These are phyloP conservation scores for Andrena bucephala DNA, from an alignment of 2,888 invertebrate species.

Conservation along the genomic window DNA sequence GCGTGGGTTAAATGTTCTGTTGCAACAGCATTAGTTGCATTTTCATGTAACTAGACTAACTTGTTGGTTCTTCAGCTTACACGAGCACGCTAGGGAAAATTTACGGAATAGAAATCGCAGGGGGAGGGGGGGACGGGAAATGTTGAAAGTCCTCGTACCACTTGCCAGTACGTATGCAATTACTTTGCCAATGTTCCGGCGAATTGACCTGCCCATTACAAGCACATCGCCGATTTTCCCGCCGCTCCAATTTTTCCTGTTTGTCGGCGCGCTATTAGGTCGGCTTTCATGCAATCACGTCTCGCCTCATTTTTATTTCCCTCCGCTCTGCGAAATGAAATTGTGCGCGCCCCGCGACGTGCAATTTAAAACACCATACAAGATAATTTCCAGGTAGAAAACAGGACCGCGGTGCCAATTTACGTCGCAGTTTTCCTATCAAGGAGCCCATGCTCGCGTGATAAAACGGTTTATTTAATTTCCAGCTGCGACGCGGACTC, in stretches of 20 bases:
- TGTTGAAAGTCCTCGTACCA: not conserved
- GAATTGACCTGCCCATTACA: not conserved
- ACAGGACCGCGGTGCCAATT: not conserved
- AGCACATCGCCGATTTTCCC: conserved; percentile 1
- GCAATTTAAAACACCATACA: conserved; percentile 23
- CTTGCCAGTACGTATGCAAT: not conserved
- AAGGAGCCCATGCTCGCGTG: not conserved
- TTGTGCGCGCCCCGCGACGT: not conserved
- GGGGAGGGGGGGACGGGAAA: not conserved
- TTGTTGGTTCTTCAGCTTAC: not conserved
- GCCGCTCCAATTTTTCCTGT: not conserved
- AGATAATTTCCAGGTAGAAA: conserved; percentile 23
- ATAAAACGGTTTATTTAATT: conserved; percentile 20
- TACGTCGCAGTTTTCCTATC: not conserved
- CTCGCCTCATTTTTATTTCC: conserved; percentile 18
- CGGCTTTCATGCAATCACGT: conserved; percentile 6
- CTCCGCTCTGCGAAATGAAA: conserved; percentile 19
- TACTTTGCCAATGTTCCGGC: not conserved
- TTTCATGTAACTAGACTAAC: not conserved
- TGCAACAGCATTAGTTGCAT: not conserved
- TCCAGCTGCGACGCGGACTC: conserved; percentile 6
- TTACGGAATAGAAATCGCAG: not conserved
- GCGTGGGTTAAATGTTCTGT: not conserved
- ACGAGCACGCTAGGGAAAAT: too few species aligned
- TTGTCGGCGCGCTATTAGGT: conserved; percentile 9